Base-by-base conservation (phyloP, 2,888 invertebrate genomes). In the Piscicola geometra region DNA sequence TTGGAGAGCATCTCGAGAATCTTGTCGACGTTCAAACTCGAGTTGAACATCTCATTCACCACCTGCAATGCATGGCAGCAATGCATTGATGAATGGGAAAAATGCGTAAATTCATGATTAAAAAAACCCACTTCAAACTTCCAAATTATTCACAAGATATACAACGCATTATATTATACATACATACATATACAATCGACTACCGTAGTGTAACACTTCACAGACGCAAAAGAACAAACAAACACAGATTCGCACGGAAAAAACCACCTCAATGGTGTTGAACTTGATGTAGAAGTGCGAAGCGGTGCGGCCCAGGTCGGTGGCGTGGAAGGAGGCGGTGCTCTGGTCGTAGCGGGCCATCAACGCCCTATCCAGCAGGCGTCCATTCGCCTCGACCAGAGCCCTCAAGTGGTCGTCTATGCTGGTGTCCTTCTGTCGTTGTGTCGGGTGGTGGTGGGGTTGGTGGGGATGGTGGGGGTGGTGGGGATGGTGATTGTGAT, bases 261-360 rank as follows among this genome's bases (percentile, higher is more conserved):
- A 33, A n/a, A 78, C 78, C 79, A 85, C 85, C 84, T 94, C 92
- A 81, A 99, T 92, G 0, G 98, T 98, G 81, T 94, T 93, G 83
- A 93, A 92, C 78, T 95, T 97, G 78, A 99, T 93, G 86, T 99
- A 99, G 87, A 92, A 99, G 85, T 97, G 94, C 83, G 96, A 96
- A 0, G 99, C 96, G 21, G 94, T 98, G 75, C 99, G 89, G 0
- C 99, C 99, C 79, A 96, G 88, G 86, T 98, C 94, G 75, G 87
- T 87, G 1, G 87, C 81, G 56, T 81, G 78, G 77, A 86, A 80
- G 76, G 83, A 83, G 9, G 93, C 93, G 0, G 93, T 92, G 75
- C 90, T 87, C 77, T 90, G 89, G 84, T 94, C 93, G 84, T 91
- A 99, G 0, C 98, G 89, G 77, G 98, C 90, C 98, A 99, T 97